Evolutionary conservation across 2,113 vertebrate genomes (phyloP), one percentile per base, ranked within the genome.

Genomic region (Eulemur rufifrons): DNA sequence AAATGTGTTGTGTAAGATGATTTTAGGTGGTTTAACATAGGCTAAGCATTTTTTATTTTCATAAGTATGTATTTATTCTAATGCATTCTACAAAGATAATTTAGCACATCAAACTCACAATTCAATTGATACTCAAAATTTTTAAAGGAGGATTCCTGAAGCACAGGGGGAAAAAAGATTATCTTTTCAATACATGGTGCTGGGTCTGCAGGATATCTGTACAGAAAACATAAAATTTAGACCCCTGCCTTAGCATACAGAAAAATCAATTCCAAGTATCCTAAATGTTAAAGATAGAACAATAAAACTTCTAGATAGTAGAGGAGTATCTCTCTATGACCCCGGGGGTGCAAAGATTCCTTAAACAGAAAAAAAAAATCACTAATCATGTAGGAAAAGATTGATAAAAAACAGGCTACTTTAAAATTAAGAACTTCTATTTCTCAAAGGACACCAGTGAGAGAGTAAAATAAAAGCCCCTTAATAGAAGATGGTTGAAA

Each of bases 31-130:
- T 74, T 59, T 80, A 25, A 11, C 32, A 14, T 12, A 87, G 68
- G 84, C 59, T 64, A 52, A 93, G 13, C 21, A 54, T 76, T 54
- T 91, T 71, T 90, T 83, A 92, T 87, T 96, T 96, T 81, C 69
- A 61, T 52, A 91, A 83, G 63, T 63, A 42, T 52, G 45, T 59
- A 29, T 89, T 74, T 80, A 80, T 69, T 91, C 95, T 87, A 92
- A 96, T 0, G 0, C 64, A 64, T 23, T 69, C 63, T 86, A 64
- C 87, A 89, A 96, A 97, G 92, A 69, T 69, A 95, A 87, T 50
- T 83, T 73, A 84, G 32, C 71, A 77, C 71, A 42, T 81, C 74
- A 81, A 96, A 56, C 25, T 50, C 45, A 42, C 39, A 13, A 90
- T 92, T 95, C 74, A 29, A n/a, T 1, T 61, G 69, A 80, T 69